Conservation (phyloP, 2,888 invertebrate genomes). For the Lycaena phlaeas region DNA sequence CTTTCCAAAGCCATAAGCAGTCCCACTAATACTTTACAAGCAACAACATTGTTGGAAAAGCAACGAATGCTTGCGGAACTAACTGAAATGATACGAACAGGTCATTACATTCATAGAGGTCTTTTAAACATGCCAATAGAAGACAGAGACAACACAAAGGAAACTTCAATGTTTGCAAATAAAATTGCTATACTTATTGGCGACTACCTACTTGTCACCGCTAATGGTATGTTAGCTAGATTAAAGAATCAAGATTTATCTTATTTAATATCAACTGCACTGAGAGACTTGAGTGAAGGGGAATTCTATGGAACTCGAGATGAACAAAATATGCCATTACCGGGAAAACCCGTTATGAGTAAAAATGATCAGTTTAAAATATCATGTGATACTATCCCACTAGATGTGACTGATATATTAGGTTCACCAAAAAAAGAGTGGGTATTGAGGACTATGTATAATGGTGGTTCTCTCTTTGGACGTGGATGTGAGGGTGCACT, state of each 20-base stretch:
- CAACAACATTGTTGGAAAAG: slow-evolving; percentile 68
- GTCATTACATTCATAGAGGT: slow-evolving; percentile 85
- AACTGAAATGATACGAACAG: slow-evolving; percentile 91
- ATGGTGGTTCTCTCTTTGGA: slow-evolving; percentile 77
- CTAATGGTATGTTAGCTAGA: slow-evolving; percentile 84
- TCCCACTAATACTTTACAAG: slow-evolving; percentile 65
- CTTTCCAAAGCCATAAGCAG: slow-evolving; percentile 83
- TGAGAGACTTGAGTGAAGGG: slow-evolving; percentile 86
- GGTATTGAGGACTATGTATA: slow-evolving; percentile 80
- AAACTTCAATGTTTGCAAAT: slow-evolving; percentile 87
- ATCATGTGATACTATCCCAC: slow-evolving; percentile 44
- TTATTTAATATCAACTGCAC: slow-evolving; percentile 85
- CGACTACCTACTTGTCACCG: slow-evolving; percentile 87
- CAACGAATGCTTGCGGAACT: slow-evolving; percentile 75
- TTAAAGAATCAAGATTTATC: slow-evolving; percentile 81
- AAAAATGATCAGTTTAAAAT: slow-evolving; percentile 36
- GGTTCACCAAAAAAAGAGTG: slow-evolving; percentile 79
- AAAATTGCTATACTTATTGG: slow-evolving; percentile 90
- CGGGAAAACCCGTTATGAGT: slow-evolving; percentile 68
- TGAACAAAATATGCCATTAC: slow-evolving; percentile 80
- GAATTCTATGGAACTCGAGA: slow-evolving; percentile 86
- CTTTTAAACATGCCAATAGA: slow-evolving; percentile 56
- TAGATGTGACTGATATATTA: slow-evolving; percentile 43
- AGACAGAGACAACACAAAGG: slow-evolving; percentile 65
- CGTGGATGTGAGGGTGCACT: slow-evolving; percentile 87